Evolutionary conservation across 2,888 invertebrate species (phyloP).

Genomic region (Machimus rusticus): DNA sequence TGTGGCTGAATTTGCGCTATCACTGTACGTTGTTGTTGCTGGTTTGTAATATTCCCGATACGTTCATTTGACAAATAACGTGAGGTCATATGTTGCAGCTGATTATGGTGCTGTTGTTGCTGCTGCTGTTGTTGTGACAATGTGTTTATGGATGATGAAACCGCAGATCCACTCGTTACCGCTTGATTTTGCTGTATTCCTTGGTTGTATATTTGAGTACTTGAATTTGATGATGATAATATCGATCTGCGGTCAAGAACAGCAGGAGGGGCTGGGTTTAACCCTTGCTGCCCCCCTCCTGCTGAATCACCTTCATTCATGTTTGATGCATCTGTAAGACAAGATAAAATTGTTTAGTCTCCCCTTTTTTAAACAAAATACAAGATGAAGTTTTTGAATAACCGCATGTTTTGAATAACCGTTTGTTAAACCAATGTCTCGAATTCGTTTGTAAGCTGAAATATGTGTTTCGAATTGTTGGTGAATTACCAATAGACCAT

Average conservation of each 20-base stretch:
- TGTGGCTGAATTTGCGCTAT: slow-evolving; percentile 49
- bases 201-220: slow-evolving; percentile 40
- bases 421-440: not conserved
- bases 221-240: slow-evolving; percentile 50
- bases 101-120: slow-evolving; percentile 51
- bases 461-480: too few species aligned
- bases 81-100: slow-evolving; percentile 50
- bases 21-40: slow-evolving; percentile 48
- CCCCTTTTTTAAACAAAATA: not conserved
- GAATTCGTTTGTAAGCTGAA: too few species aligned
- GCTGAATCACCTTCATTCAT: slow-evolving; percentile 65
- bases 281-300: slow-evolving; percentile 64
- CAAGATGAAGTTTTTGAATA: not conserved
- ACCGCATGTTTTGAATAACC: not conserved
- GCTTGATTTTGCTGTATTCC: slow-evolving; percentile 16
- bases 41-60: slow-evolving; percentile 10
- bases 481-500: too few species aligned
- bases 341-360: not conserved
- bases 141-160: slow-evolving; percentile 51
- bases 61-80: slow-evolving; percentile 26
- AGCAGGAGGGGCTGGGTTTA: slow-evolving; percentile 64
- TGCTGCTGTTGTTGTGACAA: slow-evolving; percentile 52
- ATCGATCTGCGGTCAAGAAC: slow-evolving; percentile 63
- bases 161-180: slow-evolving; percentile 51
- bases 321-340: slow-evolving; percentile 62